Percentiles rank a stretch among this genome's conserved stretches.
Evolutionary conservation across 2,113 vertebrate species (phyloP).

Genomic region (Acanthisitta chloris): DNA sequence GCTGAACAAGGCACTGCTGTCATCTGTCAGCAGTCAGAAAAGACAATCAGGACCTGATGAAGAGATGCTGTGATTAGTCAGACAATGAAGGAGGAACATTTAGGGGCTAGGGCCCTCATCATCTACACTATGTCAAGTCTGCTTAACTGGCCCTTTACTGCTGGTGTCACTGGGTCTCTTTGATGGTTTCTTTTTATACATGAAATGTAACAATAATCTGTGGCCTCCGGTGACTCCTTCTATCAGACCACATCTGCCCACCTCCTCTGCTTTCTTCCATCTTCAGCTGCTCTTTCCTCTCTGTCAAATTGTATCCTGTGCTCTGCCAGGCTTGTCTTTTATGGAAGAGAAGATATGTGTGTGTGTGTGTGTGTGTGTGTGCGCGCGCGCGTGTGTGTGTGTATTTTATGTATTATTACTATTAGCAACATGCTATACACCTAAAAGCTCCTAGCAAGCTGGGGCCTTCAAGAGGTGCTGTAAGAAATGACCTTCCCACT

Average conservation of each 20-base stretch:
- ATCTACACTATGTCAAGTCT: not conserved
- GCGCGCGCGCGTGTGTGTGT: not conserved
- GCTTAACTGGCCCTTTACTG: not conserved
- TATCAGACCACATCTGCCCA: not conserved
- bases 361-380: not conserved
- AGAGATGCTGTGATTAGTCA: not conserved
- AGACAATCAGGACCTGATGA: constrained; percentile 13
- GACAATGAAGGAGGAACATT: not conserved
- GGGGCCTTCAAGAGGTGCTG: constrained; percentile 62
- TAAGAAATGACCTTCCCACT: constrained; percentile 35
- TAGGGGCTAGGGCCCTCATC: not conserved
- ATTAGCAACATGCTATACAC: constrained; percentile 33
- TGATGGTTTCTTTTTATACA: not conserved
- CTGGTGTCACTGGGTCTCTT: not conserved
- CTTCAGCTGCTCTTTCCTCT: not conserved
- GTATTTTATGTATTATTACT: constrained; percentile 25
- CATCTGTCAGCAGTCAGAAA: not conserved
- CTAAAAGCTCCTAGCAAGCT: constrained; percentile 54
- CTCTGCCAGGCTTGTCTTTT: constrained; percentile 26
- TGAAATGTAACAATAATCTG: not conserved
- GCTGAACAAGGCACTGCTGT: not conserved
- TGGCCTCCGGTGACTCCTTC: not conserved
- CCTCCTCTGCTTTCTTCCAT: constrained; percentile 18
- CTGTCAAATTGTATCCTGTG: not conserved
- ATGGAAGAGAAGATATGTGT: constrained; percentile 17